Evolutionary conservation across 2,888 invertebrate genomes (phyloP), one percentile per base, ranked within the genome.

Genomic region (Eristalinus aeneus): DNA sequence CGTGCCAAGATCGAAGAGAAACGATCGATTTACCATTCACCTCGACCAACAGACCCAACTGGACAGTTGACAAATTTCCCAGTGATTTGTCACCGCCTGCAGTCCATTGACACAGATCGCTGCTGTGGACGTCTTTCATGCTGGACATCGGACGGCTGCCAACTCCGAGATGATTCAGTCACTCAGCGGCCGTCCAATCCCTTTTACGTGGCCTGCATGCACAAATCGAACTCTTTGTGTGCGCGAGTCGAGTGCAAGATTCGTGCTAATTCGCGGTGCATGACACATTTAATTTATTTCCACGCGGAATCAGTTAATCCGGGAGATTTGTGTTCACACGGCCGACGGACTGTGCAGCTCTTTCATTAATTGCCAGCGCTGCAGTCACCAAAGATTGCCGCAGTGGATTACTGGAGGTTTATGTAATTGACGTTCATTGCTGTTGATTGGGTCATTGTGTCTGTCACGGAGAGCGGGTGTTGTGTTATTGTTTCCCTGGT

Each of bases 261-360:
- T 61, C 20, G 60, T 31, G 27, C 64, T 36, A 79, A 68, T 67
- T 73, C 36, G 27, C 53, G 23, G 36, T 80, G 80, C 80, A 75
- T 81, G 75, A 75, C 75, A 71, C 5, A 65, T 54, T 75, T 60
- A 34, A 53, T 64, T 69, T 75, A 11, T 60, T 64, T 69, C 58
- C 58, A n/a, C 34, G 46, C 46, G 53, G 16, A 56, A 34, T 71
- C 32, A 69, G 27, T 56, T 60, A 81, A 75, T 69, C 20, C 34
- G 53, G 11, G 11, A 36, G 53, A 65, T 71, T 80, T 74, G 2
- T 22, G 68, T 80, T 74, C 74, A 32, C 73, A 74, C 64, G 60
- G 8, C 53, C 12, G 5, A 53, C 5, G 12, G 4, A 16, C 53
- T 54, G 20, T 54, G 54, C 22, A 3, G 27, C 5, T 27, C 27